Percentiles rank a stretch among this genome's conserved stretches.
Conservation (phyloP, 2,797 vertebrate genomes). For the Lepilemur septentrionalis region DNA sequence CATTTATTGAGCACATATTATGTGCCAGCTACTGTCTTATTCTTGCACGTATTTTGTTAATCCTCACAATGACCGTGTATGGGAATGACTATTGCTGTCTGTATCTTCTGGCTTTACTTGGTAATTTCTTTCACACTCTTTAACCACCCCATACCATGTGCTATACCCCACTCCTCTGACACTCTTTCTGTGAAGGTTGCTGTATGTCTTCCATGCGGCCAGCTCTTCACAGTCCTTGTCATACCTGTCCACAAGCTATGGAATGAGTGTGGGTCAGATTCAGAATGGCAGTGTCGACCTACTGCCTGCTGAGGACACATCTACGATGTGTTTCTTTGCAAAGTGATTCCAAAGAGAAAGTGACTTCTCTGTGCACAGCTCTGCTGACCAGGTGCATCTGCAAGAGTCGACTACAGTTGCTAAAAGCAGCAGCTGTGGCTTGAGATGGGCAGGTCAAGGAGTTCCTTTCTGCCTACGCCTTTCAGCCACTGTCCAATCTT, state of each 20-base stretch:
- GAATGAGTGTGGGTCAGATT: too few species aligned
- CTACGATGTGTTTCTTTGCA: neutral
- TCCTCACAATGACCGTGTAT: neutral
- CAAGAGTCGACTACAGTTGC: neutral
- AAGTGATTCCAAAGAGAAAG: neutral
- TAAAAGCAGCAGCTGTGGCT: neutral
- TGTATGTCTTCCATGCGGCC: neutral
- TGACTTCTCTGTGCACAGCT: neutral
- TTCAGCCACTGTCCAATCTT: neutral
- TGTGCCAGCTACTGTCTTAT: neutral
- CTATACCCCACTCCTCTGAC: neutral
- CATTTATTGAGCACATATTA: neutral
- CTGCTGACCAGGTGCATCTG: neutral
- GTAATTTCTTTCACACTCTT: neutral
- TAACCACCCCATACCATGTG: neutral
- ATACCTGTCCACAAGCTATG: neutral
- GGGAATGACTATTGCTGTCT: neutral
- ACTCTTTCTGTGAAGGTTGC: neutral
- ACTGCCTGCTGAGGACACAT: neutral
- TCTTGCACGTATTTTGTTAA: neutral
- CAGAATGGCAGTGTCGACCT: neutral
- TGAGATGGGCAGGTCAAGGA: neutral
- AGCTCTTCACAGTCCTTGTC: neutral
- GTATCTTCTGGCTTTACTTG: neutral
- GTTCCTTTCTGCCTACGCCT: neutral